A percentile compares a stretch with the other conserved stretches of the same genome.
These are phyloP conservation scores for Atopsyche davidsoni DNA, from an alignment of 1,140 invertebrate species.

Conservation along the genomic window DNA sequence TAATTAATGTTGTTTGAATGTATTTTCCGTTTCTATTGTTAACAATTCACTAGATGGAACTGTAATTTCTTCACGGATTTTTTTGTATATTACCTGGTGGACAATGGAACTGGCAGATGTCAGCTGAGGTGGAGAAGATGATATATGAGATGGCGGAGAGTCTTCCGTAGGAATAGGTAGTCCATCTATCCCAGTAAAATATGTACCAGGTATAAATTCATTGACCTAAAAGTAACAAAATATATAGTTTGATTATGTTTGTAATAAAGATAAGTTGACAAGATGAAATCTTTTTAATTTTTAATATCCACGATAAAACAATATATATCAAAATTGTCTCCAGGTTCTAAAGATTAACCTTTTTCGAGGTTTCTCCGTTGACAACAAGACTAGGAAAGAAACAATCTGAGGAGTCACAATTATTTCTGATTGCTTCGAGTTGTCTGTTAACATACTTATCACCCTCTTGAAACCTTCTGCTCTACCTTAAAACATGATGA, in stretches of 20 bases:
- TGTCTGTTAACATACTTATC: too few relatives aligned
- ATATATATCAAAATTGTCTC: background rate
- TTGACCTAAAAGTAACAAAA: conserved; percentile 6
- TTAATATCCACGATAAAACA: background rate
- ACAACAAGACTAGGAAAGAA: background rate
- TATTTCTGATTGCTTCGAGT: too few relatives aligned
- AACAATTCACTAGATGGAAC: background rate
- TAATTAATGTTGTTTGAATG: background rate
- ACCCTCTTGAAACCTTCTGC: too few relatives aligned
- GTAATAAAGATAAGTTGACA: background rate
- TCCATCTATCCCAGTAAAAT: conserved; percentile 11
- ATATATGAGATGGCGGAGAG: conserved; percentile 28
- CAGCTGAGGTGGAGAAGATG: background rate
- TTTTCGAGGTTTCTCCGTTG: background rate
- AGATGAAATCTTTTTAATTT: background rate
- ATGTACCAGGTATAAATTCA: conserved; percentile 21
- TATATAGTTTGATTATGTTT: background rate
- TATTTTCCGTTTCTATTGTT: background rate
- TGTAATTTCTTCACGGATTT: background rate
- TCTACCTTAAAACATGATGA: too few relatives aligned
- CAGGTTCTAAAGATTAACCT: background rate
- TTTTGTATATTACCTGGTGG: conserved; percentile 41
- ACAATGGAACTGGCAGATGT: conserved; percentile 37
- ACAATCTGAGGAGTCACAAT: too few relatives aligned
- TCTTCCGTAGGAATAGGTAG: conserved; percentile 32